These are phyloP conservation scores for Palythoa grandis DNA, from an alignment of 92 coral and sea anemone species.

Conservation along the genomic window DNA sequence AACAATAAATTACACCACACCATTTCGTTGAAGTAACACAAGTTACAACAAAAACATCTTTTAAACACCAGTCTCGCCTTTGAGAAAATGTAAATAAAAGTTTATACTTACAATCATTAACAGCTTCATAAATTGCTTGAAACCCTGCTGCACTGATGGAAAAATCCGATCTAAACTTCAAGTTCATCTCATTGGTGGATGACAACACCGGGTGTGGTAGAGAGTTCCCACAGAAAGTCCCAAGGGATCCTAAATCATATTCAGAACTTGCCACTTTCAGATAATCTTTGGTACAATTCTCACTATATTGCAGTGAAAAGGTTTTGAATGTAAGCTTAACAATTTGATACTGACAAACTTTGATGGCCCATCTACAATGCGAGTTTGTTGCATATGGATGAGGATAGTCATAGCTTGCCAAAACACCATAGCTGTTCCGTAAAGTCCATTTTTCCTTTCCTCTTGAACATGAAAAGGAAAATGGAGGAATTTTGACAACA, in stretches of 20 bases:
- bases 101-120: slow-evolving; percentile 27
- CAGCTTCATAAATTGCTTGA: slow-evolving; percentile 23
- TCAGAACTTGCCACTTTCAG: slow-evolving; percentile 2
- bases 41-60: background rate
- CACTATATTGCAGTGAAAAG: slow-evolving; percentile 24
- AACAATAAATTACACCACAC: too few relatives aligned
- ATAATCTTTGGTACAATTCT: slow-evolving; percentile 1
- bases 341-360: background rate
- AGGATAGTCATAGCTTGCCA: slow-evolving; percentile 31
- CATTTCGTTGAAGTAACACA: too few relatives aligned
- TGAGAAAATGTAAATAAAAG: background rate
- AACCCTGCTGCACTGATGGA: background rate
- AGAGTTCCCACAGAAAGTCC: slow-evolving; percentile 21
- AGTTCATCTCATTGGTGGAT: slow-evolving; percentile 30
- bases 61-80: background rate
- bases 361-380: slow-evolving; percentile 17
- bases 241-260: background rate
- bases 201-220: slow-evolving; percentile 3
- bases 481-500: slow-evolving; percentile 32
- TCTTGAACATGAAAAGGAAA: slow-evolving; percentile 17
- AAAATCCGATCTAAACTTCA: slow-evolving; percentile 10
- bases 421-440: background rate
- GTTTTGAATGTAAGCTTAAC: slow-evolving; percentile 24
- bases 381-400: background rate
- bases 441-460: background rate